A percentile compares a stretch with the other conserved stretches of the same genome.
Conservation (phyloP, 2,797 vertebrate genomes). For the Pipistrellus nathusii region DNA sequence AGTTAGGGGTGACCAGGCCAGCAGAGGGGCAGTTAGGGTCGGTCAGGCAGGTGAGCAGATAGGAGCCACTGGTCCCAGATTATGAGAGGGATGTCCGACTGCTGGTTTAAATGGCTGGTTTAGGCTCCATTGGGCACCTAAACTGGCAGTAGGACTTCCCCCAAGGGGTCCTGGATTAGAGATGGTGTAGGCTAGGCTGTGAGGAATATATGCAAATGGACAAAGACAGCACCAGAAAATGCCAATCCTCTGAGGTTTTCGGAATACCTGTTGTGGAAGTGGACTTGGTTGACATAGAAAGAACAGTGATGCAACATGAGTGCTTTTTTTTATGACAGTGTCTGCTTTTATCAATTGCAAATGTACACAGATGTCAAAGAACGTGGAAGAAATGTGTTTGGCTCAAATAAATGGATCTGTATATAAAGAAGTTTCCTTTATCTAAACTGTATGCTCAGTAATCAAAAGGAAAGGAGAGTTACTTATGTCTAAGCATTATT, state of each 20-base stretch:
- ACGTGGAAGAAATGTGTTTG: not conserved
- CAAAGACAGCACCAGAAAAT: not conserved
- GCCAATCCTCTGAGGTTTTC: not conserved
- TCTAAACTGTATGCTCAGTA: not conserved
- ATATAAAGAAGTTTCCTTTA: conserved; percentile 24
- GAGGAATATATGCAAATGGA: not conserved
- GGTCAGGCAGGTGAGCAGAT: too few species aligned
- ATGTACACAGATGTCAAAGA: conserved; percentile 36
- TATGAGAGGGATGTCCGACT: too few species aligned
- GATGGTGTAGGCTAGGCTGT: too few species aligned
- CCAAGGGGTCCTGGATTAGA: too few species aligned
- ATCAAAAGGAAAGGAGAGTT: not conserved
- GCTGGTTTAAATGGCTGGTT: too few species aligned
- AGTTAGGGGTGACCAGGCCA: too few species aligned
- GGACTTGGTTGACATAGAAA: not conserved
- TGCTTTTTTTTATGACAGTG: conserved; percentile 43
- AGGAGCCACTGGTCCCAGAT: too few species aligned
- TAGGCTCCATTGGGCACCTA: too few species aligned
- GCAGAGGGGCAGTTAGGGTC: too few species aligned
- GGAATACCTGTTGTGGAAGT: not conserved
- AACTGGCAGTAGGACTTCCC: too few species aligned
- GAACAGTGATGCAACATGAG: not conserved
- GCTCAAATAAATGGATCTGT: conserved; percentile 22
- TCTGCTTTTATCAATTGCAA: conserved; percentile 53
- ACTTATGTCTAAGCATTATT: not conserved